Conservation (phyloP, 2,797 vertebrate species). For the Saxicola maurus region DNA sequence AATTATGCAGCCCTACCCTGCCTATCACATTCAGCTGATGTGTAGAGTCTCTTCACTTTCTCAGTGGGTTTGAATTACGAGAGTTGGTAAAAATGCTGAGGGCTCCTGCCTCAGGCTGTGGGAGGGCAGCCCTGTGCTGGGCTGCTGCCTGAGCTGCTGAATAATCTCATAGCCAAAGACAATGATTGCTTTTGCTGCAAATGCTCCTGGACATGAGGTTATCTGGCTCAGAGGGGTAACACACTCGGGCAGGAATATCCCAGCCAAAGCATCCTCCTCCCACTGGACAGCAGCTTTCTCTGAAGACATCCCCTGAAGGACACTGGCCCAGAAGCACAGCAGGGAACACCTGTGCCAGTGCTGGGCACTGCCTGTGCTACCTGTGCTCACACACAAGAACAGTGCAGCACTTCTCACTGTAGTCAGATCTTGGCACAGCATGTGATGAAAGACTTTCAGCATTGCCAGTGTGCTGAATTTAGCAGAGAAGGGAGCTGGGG, state of each 20-base stretch:
- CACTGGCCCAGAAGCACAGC: background rate
- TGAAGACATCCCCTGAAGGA: background rate
- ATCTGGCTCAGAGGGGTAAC: background rate
- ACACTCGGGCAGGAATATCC: background rate
- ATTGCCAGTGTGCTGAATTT: background rate
- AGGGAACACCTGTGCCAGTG: background rate
- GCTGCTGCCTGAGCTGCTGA: background rate
- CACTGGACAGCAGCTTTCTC: background rate
- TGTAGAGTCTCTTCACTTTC: background rate
- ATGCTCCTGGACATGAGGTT: background rate
- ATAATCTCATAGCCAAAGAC: background rate
- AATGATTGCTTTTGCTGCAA: background rate
- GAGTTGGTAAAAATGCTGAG: background rate
- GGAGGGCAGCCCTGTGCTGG: background rate
- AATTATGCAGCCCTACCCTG: constrained; percentile 26
- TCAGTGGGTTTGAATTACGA: background rate
- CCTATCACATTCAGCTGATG: constrained; percentile 6
- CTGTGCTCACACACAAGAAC: background rate
- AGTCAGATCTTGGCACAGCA: background rate
- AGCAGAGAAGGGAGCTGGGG: constrained; percentile 32
- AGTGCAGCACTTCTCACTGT: rapidly evolving
- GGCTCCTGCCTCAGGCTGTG: background rate
- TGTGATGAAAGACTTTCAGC: background rate
- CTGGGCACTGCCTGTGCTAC: background rate
- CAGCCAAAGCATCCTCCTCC: background rate